Conservation (phyloP, 1,140 invertebrate species). For the Pogonomyrmex barbatus region DNA sequence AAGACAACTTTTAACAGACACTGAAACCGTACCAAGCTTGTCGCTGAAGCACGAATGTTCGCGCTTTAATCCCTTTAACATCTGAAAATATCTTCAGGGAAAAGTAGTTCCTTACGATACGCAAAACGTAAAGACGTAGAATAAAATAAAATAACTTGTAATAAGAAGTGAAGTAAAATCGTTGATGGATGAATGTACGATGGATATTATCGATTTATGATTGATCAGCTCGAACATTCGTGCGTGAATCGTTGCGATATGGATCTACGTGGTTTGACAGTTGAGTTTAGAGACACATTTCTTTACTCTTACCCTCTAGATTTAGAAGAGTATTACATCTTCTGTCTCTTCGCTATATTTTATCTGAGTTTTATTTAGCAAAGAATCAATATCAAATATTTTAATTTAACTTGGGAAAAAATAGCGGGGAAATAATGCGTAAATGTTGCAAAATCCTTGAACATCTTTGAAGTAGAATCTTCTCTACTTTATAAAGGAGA, state of each 20-base stretch:
- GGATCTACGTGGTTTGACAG: constrained; percentile 47
- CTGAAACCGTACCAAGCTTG: constrained; percentile 79
- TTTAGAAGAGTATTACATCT: not conserved
- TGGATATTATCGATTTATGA: not conserved
- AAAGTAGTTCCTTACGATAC: constrained; percentile 35
- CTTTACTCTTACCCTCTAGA: not conserved
- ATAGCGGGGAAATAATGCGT: not conserved
- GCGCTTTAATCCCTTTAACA: constrained; percentile 9
- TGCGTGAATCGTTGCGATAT: constrained; percentile 38
- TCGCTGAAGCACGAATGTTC: constrained; percentile 46
- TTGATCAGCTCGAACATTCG: constrained; percentile 50
- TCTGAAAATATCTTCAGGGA: constrained; percentile 36
- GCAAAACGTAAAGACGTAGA: not conserved
- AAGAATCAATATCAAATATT: not conserved
- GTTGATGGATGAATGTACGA: constrained; percentile 15
- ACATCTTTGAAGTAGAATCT: not conserved
- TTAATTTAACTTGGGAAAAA: not conserved
- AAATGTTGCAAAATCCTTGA: not conserved
- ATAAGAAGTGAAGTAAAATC: constrained; percentile 16
- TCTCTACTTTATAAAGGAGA: not conserved
- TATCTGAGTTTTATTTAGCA: constrained; percentile 2
- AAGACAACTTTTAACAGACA: constrained; percentile 85
- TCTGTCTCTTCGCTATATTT: constrained; percentile 37
- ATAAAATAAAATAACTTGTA: constrained; percentile 33
- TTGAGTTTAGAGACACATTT: constrained; percentile 22